Base-by-base conservation (phyloP, 1,140 invertebrate genomes). In the Drosophila erecta region DNA sequence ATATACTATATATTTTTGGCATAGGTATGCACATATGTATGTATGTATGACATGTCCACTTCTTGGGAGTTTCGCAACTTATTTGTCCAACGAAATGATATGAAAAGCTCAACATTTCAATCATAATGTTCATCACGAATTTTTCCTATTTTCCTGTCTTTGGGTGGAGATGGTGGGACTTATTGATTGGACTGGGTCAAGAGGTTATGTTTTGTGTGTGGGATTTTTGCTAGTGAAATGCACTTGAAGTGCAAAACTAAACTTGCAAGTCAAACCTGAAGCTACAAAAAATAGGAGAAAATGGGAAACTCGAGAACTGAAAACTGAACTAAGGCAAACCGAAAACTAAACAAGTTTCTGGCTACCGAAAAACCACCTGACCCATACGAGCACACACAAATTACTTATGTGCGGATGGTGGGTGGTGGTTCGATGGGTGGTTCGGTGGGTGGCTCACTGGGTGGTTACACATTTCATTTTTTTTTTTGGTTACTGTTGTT, bases 141-240 rank as follows among this genome's bases (percentile, higher is more conserved):
- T 17, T 17, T 50, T 50, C 17, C 15, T 17, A 2, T 8, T 49
- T 11, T 5, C 0, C 4, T 33, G 17, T 17, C 17, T 17, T 17
- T 10, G 14, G n/a, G 22, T 12, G 4, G 35, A 11, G 17, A 72
- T 76, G 51, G 56, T 30, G 43, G 38, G 56, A 49, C 27, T 30
- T 50, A 76, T 79, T 76, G 78, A 81, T 80, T 80, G 78, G 69
- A 86, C 73, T 85, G 65, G 81, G 81, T 86, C 81, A 86, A 81
- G 81, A 75, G 81, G 81, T 86, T 80, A 61, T 27, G 10, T 12
- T 17, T 35, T 14, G 30, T 35, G 24, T 35, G 30, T 50, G 27
- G 27, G 47, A 35, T 49, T 27, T 50, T 51, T 62, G 22, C 62
- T 72, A 20, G 41, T 17, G 30, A 35, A 77, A 67, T 64, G 78